Conservation (phyloP, 2,888 invertebrate species). For the Nemotelus nigrinus region DNA sequence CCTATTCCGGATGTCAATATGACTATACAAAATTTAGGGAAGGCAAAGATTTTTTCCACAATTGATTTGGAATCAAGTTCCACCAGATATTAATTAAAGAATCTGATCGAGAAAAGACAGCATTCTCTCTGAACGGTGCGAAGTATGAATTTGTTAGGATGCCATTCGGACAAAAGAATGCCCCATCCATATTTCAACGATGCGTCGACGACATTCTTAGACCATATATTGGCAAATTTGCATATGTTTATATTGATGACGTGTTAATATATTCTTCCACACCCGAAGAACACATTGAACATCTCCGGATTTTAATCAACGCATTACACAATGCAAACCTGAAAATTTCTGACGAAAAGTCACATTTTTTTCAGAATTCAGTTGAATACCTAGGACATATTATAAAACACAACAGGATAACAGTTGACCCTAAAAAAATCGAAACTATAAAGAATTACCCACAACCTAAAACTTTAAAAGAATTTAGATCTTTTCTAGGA, state of each 20-base stretch:
- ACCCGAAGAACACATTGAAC: conserved; percentile 45
- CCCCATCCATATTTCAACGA: conserved; percentile 46
- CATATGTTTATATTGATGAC: conserved; percentile 46
- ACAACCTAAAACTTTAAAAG: conserved; percentile 50
- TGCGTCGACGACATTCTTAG: conserved; percentile 46
- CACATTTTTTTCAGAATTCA: conserved; percentile 28
- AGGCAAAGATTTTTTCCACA: conserved; percentile 25
- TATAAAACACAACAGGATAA: conserved; percentile 41
- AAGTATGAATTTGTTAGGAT: conserved; percentile 44
- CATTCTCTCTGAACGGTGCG: conserved; percentile 27
- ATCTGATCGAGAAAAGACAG: conserved; percentile 23
- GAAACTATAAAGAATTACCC: conserved; percentile 51
- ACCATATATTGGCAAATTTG: conserved; percentile 50
- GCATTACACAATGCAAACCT: conserved; percentile 49
- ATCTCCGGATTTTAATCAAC: conserved; percentile 44
- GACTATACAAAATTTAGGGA: conserved; percentile 11
- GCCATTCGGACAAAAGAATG: conserved; percentile 48
- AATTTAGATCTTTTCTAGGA: conserved; percentile 51
- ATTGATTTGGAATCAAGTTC: conserved; percentile 37
- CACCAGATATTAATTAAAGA: conserved; percentile 27
- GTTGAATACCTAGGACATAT: conserved; percentile 47
- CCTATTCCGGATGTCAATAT: conserved; percentile 20
- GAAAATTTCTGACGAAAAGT: conserved; percentile 53
- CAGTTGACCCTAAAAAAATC: conserved; percentile 49
- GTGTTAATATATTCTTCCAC: conserved; percentile 51